A percentile compares a stretch with the other conserved stretches of the same genome.
Evolutionary conservation across 2,888 invertebrate genomes (phyloP).

Genomic region (Diplolepis rosae): DNA sequence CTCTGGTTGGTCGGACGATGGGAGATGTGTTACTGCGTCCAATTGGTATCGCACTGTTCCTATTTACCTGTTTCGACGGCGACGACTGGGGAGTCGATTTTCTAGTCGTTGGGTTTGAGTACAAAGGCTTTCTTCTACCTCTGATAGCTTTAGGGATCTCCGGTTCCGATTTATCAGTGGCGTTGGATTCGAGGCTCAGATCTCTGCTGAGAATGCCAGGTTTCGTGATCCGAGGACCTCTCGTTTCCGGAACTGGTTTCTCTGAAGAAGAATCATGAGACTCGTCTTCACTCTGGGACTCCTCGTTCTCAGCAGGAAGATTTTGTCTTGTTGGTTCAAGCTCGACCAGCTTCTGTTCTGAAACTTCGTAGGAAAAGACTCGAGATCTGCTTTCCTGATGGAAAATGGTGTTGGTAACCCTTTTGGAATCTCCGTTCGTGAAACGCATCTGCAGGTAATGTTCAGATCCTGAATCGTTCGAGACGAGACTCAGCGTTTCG

Average conservation of each 20-base stretch:
- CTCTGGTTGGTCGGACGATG: constrained; percentile 66
- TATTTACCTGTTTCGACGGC: constrained; percentile 59
- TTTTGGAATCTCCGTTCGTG: constrained; percentile 50
- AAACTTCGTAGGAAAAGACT: constrained; percentile 7
- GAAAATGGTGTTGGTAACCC: background rate
- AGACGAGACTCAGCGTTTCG: constrained; percentile 81
- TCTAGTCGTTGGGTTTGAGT: constrained; percentile 71
- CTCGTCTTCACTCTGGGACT: constrained; percentile 56
- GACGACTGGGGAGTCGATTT: constrained; percentile 68
- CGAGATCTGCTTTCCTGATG: constrained; percentile 24
- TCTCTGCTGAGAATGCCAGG: constrained; percentile 68
- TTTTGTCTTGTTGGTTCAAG: too few relatives aligned
- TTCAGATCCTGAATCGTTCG: constrained; percentile 82
- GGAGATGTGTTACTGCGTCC: constrained; percentile 68
- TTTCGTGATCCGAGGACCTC: constrained; percentile 75
- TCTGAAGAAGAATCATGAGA: constrained; percentile 43
- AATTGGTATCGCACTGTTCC: constrained; percentile 61
- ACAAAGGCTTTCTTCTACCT: constrained; percentile 82
- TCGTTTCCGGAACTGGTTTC: constrained; percentile 54
- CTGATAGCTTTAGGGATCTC: constrained; percentile 78
- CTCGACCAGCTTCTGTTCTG: constrained; percentile 2
- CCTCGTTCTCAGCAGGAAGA: constrained; percentile 41
- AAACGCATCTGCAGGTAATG: constrained; percentile 72
- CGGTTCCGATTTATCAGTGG: constrained; percentile 60
- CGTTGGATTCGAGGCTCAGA: constrained; percentile 62